Conservation (phyloP, 2,113 vertebrate species). For the Cranoglanis bouderius region DNA sequence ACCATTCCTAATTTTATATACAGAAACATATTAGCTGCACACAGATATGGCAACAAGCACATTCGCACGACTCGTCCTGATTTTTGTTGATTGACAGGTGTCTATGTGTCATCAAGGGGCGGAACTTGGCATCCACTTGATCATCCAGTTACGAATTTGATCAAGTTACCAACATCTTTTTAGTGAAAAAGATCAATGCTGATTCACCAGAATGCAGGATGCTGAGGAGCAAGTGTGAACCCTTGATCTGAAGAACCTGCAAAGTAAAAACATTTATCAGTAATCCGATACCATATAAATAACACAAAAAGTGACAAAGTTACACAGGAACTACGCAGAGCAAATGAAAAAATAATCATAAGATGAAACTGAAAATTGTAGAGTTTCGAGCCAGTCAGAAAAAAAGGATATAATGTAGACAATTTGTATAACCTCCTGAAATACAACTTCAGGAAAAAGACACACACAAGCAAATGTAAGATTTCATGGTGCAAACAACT, state of each 20-base stretch:
- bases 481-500: background rate
- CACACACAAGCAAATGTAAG: background rate
- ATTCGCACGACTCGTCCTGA: background rate
- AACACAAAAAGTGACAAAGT: background rate
- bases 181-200: background rate
- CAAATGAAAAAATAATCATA: too few species aligned
- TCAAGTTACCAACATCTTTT: background rate
- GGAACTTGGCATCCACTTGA: background rate
- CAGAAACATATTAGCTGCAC: background rate
- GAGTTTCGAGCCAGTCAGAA: background rate
- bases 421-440: background rate
- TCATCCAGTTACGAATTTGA: background rate
- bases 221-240: background rate
- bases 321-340: background rate
- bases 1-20: background rate
- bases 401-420: background rate
- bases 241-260: slow-evolving; percentile 5
- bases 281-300: background rate
- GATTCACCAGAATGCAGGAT: background rate
- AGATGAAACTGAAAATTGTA: background rate
- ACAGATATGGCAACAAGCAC: background rate
- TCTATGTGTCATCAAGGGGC: background rate
- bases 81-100: background rate
- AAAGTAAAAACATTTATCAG: slow-evolving; percentile 12
- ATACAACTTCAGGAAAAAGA: background rate